Evolutionary conservation across 2,113 vertebrate genomes (phyloP).

Genomic region (Oncorhynchus tshawytscha): DNA sequence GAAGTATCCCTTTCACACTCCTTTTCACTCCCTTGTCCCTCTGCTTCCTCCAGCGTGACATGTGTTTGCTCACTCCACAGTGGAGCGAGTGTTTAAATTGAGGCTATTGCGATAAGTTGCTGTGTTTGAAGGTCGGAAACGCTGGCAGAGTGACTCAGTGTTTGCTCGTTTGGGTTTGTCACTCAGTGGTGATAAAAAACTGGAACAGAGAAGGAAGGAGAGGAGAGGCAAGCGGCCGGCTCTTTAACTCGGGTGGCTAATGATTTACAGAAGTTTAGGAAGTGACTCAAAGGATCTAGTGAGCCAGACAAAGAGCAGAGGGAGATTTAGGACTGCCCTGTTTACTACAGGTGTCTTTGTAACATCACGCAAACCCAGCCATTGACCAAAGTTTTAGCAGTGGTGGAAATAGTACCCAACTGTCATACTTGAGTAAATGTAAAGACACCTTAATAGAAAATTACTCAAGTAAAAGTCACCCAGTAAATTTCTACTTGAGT

Average conservation of each 20-base stretch:
- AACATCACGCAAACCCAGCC: not conserved
- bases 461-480: too few relatives aligned
- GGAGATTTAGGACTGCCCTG: slow-evolving; percentile 21
- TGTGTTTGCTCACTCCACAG: slow-evolving; percentile 24
- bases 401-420: too few relatives aligned
- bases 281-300: slow-evolving; percentile 37
- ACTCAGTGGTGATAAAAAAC: slow-evolving; percentile 44
- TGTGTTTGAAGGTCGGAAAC: slow-evolving; percentile 61
- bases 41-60: not conserved
- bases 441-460: too few relatives aligned
- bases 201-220: slow-evolving; percentile 5
- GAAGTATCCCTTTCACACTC: not conserved
- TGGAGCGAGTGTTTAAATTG: slow-evolving; percentile 28
- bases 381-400: not conserved
- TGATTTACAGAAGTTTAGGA: slow-evolving; percentile 61
- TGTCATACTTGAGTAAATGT: too few relatives aligned
- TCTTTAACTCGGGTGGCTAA: slow-evolving; percentile 61
- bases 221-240: slow-evolving; percentile 30
- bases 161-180: slow-evolving; percentile 62
- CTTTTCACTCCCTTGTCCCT: slow-evolving; percentile 10
- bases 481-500: too few relatives aligned
- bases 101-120: slow-evolving; percentile 49
- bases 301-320: slow-evolving; percentile 32
- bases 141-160: slow-evolving; percentile 63
- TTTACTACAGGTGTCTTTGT: slow-evolving; percentile 5